phyloP scores from a whole-genome alignment of 2,888 invertebrate genomes.

The Lydus trimaculatus region DNA sequence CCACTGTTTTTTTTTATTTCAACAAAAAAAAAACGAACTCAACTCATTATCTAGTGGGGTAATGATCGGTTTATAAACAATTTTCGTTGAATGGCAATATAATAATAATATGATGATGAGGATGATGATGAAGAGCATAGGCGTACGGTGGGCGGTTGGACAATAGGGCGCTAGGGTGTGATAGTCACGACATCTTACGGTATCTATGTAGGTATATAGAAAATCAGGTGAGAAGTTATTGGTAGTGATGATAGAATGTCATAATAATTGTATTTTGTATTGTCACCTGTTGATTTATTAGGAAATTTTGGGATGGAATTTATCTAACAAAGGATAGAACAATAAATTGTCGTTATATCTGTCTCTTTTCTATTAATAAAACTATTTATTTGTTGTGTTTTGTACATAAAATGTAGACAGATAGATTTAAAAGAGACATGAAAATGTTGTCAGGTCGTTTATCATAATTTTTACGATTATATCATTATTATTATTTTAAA shows the following conservation, averaged over 20 bases:
- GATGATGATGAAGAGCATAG: constrained; percentile 26
- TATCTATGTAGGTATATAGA: no score
- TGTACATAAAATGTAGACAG: background rate
- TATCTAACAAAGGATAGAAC: no score
- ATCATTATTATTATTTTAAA: background rate
- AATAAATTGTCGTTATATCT: background rate
- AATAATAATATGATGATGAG: no score
- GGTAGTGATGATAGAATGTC: no score
- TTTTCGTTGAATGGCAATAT: background rate
- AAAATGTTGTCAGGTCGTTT: background rate
- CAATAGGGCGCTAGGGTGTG: constrained; percentile 42
- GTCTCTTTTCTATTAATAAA: background rate
- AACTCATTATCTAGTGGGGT: no score
- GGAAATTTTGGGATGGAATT: background rate
- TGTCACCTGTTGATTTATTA: constrained; percentile 30
- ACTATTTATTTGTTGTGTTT: no score
- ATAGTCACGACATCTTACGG: constrained; percentile 43
- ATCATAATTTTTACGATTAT: background rate
- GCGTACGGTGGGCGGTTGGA: constrained; percentile 42
- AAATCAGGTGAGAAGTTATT: constrained; percentile 15
- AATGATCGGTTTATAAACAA: no score
- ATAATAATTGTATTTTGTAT: constrained; percentile 33
- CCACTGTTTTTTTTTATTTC: background rate
- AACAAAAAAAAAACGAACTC: no score
- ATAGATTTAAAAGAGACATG: background rate